A percentile compares a stretch with the other conserved stretches of the same genome.
Conservation (phyloP, 64 coral and sea anemone genomes). For the Montipora sp. region DNA sequence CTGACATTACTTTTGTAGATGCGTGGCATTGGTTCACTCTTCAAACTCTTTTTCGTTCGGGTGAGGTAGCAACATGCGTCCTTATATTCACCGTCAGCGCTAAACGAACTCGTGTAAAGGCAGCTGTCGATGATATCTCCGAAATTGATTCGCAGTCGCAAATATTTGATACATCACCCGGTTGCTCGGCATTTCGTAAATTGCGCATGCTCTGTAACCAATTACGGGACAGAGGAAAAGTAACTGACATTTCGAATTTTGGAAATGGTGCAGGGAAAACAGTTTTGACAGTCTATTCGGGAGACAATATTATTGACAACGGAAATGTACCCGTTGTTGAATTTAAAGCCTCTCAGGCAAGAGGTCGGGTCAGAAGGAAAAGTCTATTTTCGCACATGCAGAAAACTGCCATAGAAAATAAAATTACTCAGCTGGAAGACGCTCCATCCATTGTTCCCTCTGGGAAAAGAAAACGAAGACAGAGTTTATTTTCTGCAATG, state of each 20-base stretch:
- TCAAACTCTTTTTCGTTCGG: constrained; percentile 75
- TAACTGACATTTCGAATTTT: not conserved
- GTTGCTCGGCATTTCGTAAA: not conserved
- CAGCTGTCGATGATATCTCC: constrained; percentile 63
- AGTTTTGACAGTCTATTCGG: not conserved
- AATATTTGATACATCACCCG: not conserved
- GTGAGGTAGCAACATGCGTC: constrained; percentile 71
- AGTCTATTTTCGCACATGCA: constrained; percentile 29
- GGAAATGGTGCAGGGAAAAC: not conserved
- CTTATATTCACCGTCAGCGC: constrained; percentile 95
- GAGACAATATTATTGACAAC: not conserved
- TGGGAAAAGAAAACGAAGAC: not conserved
- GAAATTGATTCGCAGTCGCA: constrained; percentile 18
- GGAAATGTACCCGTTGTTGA: not conserved
- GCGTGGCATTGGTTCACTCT: constrained; percentile 89
- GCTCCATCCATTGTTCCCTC: not conserved
- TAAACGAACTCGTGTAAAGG: constrained; percentile 77
- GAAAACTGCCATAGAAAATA: not conserved
- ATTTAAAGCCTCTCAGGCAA: constrained; percentile 17
- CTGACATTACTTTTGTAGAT: constrained; percentile 74
- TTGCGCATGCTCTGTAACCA: not conserved
- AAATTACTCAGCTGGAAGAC: not conserved
- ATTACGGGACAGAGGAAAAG: not conserved
- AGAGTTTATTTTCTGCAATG: constrained; percentile 44
- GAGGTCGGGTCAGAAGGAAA: constrained; percentile 2